Base-by-base conservation (phyloP, 2,888 invertebrate species). In the Ephialtes manifestator region DNA sequence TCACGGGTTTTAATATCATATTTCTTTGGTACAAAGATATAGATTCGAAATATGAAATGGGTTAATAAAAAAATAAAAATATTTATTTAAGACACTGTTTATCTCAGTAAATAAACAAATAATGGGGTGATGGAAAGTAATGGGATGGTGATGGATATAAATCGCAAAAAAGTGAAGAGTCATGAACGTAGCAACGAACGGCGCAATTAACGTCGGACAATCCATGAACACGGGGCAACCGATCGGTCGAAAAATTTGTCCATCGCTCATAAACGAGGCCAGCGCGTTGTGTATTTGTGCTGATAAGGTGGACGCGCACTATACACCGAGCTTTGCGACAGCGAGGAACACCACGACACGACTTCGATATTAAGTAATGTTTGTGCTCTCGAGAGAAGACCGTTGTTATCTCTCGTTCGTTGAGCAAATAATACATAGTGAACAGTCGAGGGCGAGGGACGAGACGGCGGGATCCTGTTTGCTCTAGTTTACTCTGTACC, bases 311-410 rank as follows among this genome's bases (percentile, higher is more conserved):
- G 43, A 39, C 86, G 81, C 83, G 87, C 77, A 65, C 51, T 43
- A 63, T 39, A 63, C 53, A 43, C 43, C 43, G 81, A 43, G 76
- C 55, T 70, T 76, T 18, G 28, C 81, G 35, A 63, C 70, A 11
- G 28, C 81, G 43, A 67, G 70, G 31, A 75, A 39, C 65, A 80
- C 86, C 88, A 86, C 83, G 86, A 91, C 91, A 90, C 87, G 89
- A 87, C 88, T 91, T 92, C 91, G 90, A 92, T 92, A 91, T 92
- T 92, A 92, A 93, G 92, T 92, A 92, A 92, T 91, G 90, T 92
- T 92, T 91, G 91, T 90, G 90, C 90, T 90, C 89, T 90, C 89
- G 88, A 89, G 90, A 91, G 90, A 88, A 90, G 86, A 86, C 89
- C 87, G 82, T 79, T 88, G 90, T 93, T 93, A 93, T 94, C 93